phyloP scores from a whole-genome alignment of 2,888 invertebrate species.

The Eristalis pertinax region DNA sequence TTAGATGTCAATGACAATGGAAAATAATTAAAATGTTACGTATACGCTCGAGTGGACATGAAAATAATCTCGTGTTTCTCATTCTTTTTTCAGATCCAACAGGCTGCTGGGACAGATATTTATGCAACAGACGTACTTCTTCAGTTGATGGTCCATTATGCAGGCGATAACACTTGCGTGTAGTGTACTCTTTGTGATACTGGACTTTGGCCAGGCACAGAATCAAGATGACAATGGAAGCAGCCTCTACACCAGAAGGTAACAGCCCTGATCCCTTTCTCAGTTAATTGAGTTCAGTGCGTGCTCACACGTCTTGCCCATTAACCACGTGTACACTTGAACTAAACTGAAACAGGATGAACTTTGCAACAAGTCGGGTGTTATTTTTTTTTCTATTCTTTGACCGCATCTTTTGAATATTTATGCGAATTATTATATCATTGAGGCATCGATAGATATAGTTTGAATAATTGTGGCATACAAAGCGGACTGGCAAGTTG shows the following conservation, averaged over 20 bases:
- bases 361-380: background rate
- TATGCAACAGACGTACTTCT: constrained; percentile 9
- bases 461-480: background rate
- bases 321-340: background rate
- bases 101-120: constrained; percentile 4
- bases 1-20: background rate
- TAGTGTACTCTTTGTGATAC: constrained; percentile 56
- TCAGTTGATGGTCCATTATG: constrained; percentile 36
- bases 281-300: background rate
- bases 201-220: constrained; percentile 51
- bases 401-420: constrained; percentile 5
- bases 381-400: background rate
- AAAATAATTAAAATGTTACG: constrained; percentile 21
- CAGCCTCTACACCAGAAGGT: constrained; percentile 65
- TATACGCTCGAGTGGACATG: constrained; percentile 29
- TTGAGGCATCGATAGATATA: background rate
- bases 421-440: background rate
- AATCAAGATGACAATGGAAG: constrained; percentile 55
- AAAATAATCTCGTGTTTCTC: constrained; percentile 7
- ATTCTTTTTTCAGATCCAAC: constrained; percentile 19
- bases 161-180: constrained; percentile 63
- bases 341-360: background rate
- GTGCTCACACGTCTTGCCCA: background rate
- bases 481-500: background rate
- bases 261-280: background rate